phyloP scores from a whole-genome alignment of 2,888 invertebrate genomes.

The Dione juno region DNA sequence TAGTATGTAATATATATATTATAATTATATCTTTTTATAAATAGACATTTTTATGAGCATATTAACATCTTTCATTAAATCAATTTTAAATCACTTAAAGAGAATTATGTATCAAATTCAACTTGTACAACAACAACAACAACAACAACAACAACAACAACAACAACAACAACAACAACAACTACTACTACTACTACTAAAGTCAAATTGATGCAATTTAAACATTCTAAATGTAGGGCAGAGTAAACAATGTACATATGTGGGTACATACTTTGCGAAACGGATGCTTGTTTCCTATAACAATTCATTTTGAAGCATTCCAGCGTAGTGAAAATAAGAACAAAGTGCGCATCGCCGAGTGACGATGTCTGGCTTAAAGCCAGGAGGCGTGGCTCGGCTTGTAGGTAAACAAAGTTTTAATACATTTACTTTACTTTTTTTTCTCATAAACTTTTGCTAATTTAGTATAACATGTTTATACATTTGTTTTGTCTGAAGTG shows the following conservation, averaged over 20 bases:
- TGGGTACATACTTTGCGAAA: not conserved
- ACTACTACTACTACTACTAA: no score
- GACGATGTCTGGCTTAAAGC: constrained; percentile 19
- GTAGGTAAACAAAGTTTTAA: constrained; percentile 18
- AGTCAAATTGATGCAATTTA: not conserved
- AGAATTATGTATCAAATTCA: not conserved
- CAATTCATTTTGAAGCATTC: constrained; percentile 2
- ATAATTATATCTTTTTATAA: no score
- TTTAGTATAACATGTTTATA: not conserved
- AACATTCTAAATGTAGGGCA: not conserved
- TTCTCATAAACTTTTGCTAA: not conserved
- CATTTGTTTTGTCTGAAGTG: not conserved
- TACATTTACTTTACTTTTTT: constrained; percentile 7
- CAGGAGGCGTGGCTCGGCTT: constrained; percentile 23
- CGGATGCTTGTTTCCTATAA: not conserved
- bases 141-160: not conserved
- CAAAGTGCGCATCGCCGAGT: constrained; percentile 4
- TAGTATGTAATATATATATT: no score
- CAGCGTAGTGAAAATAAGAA: constrained; percentile 2
- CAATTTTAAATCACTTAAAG: not conserved
- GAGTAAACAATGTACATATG: not conserved
- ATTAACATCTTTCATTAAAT: no score
- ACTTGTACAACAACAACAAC: not conserved
- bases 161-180: not conserved
- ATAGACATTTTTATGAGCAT: no score